Evolutionary conservation across 2,113 vertebrate species (phyloP).

Genomic region (Silurus asotus): DNA sequence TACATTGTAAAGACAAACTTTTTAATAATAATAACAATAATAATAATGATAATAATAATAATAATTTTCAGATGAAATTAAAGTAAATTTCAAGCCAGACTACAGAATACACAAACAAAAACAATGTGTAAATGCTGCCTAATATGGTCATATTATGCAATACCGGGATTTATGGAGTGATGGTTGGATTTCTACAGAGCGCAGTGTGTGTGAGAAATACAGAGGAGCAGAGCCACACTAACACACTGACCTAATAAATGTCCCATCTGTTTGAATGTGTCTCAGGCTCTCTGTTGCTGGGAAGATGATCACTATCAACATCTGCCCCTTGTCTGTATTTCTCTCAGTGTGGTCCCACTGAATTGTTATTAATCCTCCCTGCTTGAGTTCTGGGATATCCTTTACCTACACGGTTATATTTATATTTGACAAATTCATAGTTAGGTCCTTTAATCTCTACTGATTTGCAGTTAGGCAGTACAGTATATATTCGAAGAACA

Average conservation of each 20-base stretch:
- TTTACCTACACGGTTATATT: not conserved
- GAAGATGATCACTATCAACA: not conserved
- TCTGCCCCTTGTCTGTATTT: slow-evolving; percentile 12
- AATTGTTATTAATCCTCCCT: not conserved
- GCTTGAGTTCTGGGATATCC: not conserved
- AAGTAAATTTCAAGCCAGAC: not conserved
- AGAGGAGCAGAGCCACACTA: slow-evolving; percentile 28
- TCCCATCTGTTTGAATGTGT: slow-evolving; percentile 25
- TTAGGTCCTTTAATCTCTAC: not conserved
- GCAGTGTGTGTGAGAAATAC: slow-evolving; percentile 28
- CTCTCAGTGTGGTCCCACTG: not conserved
- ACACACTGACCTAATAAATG: slow-evolving; percentile 55
- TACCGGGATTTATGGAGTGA: slow-evolving; percentile 38
- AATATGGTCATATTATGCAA: slow-evolving; percentile 43
- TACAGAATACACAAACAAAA: slow-evolving; percentile 25
- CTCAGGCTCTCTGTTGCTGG: slow-evolving; percentile 1
- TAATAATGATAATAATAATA: too few species aligned
- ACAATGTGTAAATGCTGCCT: slow-evolving; percentile 17
- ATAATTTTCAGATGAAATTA: not conserved
- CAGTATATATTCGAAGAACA: not conserved
- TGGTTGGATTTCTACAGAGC: slow-evolving; percentile 34
- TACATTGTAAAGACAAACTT: too few species aligned
- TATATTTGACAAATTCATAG: not conserved
- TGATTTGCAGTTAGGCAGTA: slow-evolving; percentile 7
- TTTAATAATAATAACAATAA: too few species aligned